Conservation (phyloP, 2,113 vertebrate genomes). For the Atlantisia rogersi region DNA sequence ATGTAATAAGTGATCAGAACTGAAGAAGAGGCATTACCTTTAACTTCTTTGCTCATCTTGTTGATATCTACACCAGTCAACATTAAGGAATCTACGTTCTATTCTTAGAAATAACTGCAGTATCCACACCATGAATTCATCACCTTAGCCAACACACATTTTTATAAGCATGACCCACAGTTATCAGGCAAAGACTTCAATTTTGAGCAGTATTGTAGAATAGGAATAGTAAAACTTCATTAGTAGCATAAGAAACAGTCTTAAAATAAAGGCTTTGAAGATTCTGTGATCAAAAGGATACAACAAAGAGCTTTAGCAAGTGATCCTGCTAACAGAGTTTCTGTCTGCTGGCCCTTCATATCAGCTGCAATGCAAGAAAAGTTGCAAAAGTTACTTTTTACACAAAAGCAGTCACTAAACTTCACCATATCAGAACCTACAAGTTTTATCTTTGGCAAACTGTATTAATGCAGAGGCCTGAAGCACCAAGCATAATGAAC, state of each 20-base stretch:
- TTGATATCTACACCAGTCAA: conserved; percentile 84
- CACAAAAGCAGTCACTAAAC: background rate
- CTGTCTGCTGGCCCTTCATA: conserved; percentile 88
- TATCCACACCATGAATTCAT: background rate
- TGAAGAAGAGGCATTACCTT: conserved; percentile 76
- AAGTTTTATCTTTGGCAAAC: background rate
- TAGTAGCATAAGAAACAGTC: background rate
- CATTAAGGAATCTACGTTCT: conserved; percentile 68
- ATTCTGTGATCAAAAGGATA: conserved; percentile 82
- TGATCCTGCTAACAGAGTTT: conserved; percentile 91
- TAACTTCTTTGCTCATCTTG: conserved; percentile 86
- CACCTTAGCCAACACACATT: background rate
- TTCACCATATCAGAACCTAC: background rate
- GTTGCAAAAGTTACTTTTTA: background rate
- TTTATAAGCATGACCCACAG: background rate
- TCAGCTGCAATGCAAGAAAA: conserved; percentile 79
- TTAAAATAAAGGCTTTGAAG: background rate
- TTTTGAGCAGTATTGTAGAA: background rate
- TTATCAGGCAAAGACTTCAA: background rate
- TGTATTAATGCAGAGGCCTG: background rate
- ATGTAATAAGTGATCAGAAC: background rate
- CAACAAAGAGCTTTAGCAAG: conserved; percentile 97
- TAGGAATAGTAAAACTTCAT: background rate
- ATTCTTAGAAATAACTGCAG: background rate
- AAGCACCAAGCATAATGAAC: background rate